A percentile compares a stretch with the other conserved stretches of the same genome.
These are phyloP conservation scores for Scalopus aquaticus DNA, from an alignment of 2,113 vertebrate genomes.

Conservation along the genomic window DNA sequence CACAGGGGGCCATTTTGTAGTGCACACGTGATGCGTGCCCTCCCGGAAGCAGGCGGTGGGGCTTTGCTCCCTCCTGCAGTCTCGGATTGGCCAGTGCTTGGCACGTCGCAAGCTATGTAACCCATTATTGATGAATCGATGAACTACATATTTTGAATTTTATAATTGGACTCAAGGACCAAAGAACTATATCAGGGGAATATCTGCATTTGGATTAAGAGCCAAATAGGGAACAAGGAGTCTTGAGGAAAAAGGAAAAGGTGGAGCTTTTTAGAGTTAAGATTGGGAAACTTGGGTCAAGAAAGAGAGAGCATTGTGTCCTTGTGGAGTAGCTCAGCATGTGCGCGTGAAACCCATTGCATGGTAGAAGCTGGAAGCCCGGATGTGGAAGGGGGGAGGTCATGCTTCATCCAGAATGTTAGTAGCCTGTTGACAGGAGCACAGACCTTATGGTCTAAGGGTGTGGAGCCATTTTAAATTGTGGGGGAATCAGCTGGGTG, in stretches of 20 bases:
- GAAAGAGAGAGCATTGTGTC: background rate
- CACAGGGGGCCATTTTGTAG: background rate
- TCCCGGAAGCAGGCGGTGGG: background rate
- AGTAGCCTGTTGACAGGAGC: background rate
- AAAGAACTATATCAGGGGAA: background rate
- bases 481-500: background rate
- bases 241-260: background rate
- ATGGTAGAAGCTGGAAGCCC: background rate
- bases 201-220: background rate
- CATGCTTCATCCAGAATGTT: background rate
- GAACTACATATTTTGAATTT: background rate
- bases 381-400: background rate
- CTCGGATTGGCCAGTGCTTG: background rate
- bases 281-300: background rate
- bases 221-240: background rate
- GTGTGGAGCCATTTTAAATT: background rate
- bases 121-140: background rate
- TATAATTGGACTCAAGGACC: background rate
- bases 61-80: background rate
- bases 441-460: background rate
- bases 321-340: background rate
- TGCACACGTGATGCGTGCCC: background rate
- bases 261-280: background rate
- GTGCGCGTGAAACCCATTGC: background rate
- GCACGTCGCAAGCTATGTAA: background rate